Evolutionary conservation across 2,113 vertebrate species (phyloP).

Genomic region (Poeciliopsis occidentalis): DNA sequence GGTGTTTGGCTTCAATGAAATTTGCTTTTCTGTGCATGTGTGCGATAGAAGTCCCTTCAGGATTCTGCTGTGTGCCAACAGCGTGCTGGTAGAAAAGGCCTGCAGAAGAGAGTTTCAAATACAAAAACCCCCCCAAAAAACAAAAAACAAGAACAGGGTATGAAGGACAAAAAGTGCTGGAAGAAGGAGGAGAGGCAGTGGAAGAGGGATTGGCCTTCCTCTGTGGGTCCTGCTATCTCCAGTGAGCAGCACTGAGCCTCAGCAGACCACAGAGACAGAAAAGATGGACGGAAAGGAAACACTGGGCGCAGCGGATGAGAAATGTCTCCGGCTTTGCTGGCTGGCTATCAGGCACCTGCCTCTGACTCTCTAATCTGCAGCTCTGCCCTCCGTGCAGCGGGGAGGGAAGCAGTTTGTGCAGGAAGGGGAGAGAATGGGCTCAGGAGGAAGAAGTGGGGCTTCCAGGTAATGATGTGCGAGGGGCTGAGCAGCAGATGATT

Average conservation of each 20-base stretch:
- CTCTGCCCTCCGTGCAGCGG: slow-evolving; percentile 12
- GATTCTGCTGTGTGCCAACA: slow-evolving; percentile 25
- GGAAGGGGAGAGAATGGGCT: slow-evolving; percentile 39
- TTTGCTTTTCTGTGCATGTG: slow-evolving; percentile 1
- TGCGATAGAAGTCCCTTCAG: slow-evolving; percentile 16
- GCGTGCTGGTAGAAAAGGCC: slow-evolving; percentile 9
- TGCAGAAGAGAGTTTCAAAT: slow-evolving; percentile 21
- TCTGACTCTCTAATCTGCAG: slow-evolving; percentile 50
- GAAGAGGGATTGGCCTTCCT: slow-evolving; percentile 38
- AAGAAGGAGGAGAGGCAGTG: slow-evolving; percentile 5
- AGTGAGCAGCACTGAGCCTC: slow-evolving; percentile 53
- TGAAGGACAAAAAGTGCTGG: slow-evolving; percentile 2
- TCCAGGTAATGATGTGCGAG: slow-evolving; percentile 62
- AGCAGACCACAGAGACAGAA: slow-evolving; percentile 41
- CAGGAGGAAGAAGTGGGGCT: slow-evolving; percentile 38
- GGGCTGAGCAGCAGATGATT: slow-evolving; percentile 39
- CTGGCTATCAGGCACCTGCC: slow-evolving; percentile 51
- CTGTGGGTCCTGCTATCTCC: slow-evolving; percentile 54
- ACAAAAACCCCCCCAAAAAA: not conserved
- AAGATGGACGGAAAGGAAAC: slow-evolving; percentile 31
- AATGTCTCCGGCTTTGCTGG: slow-evolving; percentile 41
- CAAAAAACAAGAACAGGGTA: not conserved
- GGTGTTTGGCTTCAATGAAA: slow-evolving; percentile 19
- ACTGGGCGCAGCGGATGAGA: slow-evolving; percentile 39
- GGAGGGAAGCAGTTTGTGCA: slow-evolving; percentile 36